Base-by-base conservation (phyloP, 1,140 invertebrate species). In the Schlechtendalia chinensis region DNA sequence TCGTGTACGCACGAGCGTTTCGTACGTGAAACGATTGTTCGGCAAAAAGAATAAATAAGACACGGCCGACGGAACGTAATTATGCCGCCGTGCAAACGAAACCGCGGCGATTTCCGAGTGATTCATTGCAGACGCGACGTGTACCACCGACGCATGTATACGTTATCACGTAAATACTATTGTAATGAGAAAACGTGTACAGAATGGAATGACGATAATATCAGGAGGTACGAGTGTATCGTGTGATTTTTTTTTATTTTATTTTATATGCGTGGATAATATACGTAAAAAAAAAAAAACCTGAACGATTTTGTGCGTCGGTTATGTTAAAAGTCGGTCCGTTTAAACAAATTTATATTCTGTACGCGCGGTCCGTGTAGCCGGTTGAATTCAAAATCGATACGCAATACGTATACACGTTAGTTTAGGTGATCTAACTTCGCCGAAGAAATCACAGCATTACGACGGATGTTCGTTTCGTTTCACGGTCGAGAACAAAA, bases 101-200 rank as follows among this genome's bases (percentile, higher is more conserved):
- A n/a, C n/a, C n/a, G n/a, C n/a, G n/a, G 29, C 29, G 61, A 39
- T 39, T 39, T 8, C 32, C 32, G 32, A 3, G 32, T 39, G 59
- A 61, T 61, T 61, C 27, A 29, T 27, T 65, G 19, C 19, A 65
- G 27, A 65, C 29, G 32, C 29, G 61, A 65, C 8, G 32, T 39
- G 8, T 39, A 39, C 8, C 32, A 39, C 3, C 3, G 8, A 39
- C 32, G 32, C 8, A 39, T 8, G 32, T 4, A 39, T 39, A 39
- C 8, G 32, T 29, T 29, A 65, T 32, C 61, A 65, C 61, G 61
- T 65, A 65, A 65, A 65, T 29, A 65, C 17, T 65, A 39, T 39
- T 65, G 61, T 65, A 65, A 65, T 65, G 61, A 17, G 29, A 19
- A 65, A 65, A 65, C 61, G 61, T 65, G 61, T n/a, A 32, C 27